These are phyloP conservation scores for Channa striata DNA, from an alignment of 2,797 vertebrate species.

Conservation along the genomic window DNA sequence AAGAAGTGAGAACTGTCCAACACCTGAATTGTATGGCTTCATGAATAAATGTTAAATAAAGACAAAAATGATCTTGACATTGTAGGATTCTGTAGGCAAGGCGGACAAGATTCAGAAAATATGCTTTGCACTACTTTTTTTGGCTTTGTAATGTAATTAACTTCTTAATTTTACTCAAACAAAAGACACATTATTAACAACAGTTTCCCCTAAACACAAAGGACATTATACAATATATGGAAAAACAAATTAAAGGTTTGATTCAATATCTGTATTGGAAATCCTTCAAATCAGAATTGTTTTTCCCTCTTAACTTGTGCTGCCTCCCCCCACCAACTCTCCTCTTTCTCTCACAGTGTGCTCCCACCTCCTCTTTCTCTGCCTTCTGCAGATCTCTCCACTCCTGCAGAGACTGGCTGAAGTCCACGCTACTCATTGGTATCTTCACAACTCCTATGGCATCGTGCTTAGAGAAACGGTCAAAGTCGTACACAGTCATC, in stretches of 20 bases:
- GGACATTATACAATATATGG: neutral
- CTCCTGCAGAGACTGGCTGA: slow-evolving; percentile 95
- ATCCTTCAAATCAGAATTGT: neutral
- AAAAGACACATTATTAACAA: neutral
- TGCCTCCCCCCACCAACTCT: neutral
- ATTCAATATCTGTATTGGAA: neutral
- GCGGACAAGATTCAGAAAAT: neutral
- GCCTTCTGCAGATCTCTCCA: slow-evolving; percentile 97
- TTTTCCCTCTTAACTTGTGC: slow-evolving; percentile 1
- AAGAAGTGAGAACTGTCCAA: slow-evolving; percentile 4
- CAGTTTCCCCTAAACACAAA: neutral
- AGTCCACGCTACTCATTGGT: slow-evolving; percentile 96
- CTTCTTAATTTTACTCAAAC: slow-evolving; percentile 1
- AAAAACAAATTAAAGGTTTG: neutral
- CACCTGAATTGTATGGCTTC: neutral
- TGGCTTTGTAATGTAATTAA: slow-evolving; percentile 4
- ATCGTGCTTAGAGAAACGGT: slow-evolving; percentile 99
- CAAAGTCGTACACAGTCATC: slow-evolving; percentile 98
- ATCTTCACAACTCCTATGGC: slow-evolving; percentile 96
- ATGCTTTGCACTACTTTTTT: neutral
- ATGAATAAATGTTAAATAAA: neutral
- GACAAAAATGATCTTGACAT: neutral
- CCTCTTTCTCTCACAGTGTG: neutral
- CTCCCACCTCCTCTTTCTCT: slow-evolving; percentile 98
- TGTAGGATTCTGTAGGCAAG: neutral